phyloP scores from a whole-genome alignment of 2,888 invertebrate species.

The Drosophila kambysellisi region DNA sequence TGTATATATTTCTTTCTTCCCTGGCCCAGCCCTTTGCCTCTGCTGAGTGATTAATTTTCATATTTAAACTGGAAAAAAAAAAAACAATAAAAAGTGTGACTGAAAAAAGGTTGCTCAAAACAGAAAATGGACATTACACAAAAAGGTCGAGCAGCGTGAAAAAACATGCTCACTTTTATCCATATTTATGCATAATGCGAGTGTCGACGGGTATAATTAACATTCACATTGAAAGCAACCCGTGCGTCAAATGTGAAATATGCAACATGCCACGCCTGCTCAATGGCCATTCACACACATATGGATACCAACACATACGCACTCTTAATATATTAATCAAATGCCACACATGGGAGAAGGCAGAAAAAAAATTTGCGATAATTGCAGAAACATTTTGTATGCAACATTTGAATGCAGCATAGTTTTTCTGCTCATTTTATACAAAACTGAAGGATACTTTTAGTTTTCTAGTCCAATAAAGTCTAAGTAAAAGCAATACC shows the following conservation, averaged over 20 bases:
- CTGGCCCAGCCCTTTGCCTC: conserved; percentile 4
- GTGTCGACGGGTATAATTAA: conserved; percentile 69
- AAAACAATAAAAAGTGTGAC: conserved; percentile 3
- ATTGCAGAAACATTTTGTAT: conserved; percentile 12
- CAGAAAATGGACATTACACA: conserved; percentile 45
- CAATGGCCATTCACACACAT: conserved; percentile 65
- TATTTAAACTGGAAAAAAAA: conserved; percentile 59
- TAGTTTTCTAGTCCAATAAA: not conserved
- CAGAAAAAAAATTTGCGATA: conserved; percentile 4
- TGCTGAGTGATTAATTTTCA: conserved; percentile 76
- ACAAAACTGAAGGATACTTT: conserved; percentile 4
- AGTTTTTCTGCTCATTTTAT: conserved; percentile 7
- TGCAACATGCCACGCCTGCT: conserved; percentile 47
- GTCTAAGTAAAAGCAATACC: not conserved
- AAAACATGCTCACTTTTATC: conserved; percentile 61
- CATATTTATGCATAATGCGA: conserved; percentile 73
- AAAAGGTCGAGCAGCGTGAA: conserved; percentile 56
- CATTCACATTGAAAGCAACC: conserved; percentile 74
- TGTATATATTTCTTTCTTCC: not conserved
- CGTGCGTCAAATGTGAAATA: conserved; percentile 65
- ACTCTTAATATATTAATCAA: conserved; percentile 51
- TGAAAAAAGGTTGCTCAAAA: conserved; percentile 2
- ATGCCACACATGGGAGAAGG: conserved; percentile 33
- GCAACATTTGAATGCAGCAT: conserved; percentile 5
- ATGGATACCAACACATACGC: not conserved